A percentile compares a stretch with the other conserved stretches of the same genome.
These are phyloP conservation scores for Polyommatus icarus DNA, from an alignment of 2,888 invertebrate species.

Conservation along the genomic window DNA sequence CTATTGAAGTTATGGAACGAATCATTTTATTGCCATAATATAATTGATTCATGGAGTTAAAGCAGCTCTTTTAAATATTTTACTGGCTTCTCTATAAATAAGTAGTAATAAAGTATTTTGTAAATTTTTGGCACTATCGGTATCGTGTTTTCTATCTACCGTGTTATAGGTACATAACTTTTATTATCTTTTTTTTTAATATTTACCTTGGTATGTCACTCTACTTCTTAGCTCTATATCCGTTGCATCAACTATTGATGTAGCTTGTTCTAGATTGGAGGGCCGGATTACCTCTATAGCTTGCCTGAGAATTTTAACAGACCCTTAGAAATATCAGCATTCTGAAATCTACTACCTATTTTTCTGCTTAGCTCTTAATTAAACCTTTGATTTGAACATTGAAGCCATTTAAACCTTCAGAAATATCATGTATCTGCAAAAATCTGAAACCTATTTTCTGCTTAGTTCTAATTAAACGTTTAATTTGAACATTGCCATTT, in stretches of 20 bases:
- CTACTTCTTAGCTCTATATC: neutral
- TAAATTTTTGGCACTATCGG: neutral
- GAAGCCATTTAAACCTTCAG: neutral
- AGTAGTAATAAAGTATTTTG: neutral
- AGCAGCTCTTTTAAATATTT: neutral
- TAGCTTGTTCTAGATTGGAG: neutral
- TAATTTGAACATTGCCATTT: constrained; percentile 6
- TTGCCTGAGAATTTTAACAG: neutral
- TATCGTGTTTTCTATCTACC: too few relatives aligned
- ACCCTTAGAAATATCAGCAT: neutral
- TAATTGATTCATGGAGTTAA: neutral
- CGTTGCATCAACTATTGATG: neutral
- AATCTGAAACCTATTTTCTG: neutral
- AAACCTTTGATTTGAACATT: neutral
- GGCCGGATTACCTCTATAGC: neutral
- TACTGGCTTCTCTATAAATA: neutral
- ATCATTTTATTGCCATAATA: neutral
- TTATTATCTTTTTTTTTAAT: neutral
- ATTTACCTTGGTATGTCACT: neutral
- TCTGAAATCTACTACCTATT: neutral
- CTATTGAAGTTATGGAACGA: constrained; percentile 35
- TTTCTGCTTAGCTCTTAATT: neutral
- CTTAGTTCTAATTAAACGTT: neutral
- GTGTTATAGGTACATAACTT: neutral
- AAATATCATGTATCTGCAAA: neutral